Evolutionary conservation across 64 coral and sea anemone species (phyloP).

Genomic region (Pocillopora verrucosa): DNA sequence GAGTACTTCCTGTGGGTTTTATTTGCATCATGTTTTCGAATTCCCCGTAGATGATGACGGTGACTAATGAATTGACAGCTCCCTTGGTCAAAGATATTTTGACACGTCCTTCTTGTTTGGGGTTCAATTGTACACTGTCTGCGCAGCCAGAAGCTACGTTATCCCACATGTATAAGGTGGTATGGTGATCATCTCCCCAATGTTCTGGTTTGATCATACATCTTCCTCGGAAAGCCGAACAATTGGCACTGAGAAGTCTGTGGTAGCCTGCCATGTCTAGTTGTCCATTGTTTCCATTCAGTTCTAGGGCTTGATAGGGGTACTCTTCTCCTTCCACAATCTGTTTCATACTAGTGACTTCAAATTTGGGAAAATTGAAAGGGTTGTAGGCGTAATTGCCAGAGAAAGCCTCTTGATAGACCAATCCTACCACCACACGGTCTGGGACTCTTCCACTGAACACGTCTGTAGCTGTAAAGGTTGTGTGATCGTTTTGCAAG

Average conservation of each 20-base stretch:
- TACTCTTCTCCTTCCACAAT: conserved; percentile 48
- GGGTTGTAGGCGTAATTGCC: background rate
- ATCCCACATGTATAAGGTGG: background rate
- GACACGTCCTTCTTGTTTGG: conserved; percentile 1
- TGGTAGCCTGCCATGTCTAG: too few relatives aligned
- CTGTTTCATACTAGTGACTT: conserved; percentile 11
- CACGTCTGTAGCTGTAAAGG: background rate
- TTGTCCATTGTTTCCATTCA: too few relatives aligned
- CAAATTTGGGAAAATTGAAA: conserved; percentile 41
- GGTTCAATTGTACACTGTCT: background rate
- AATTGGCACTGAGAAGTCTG: conserved; percentile 6
- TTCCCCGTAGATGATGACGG: conserved; percentile 1
- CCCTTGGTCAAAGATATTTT: background rate
- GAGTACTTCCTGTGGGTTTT: too few relatives aligned
- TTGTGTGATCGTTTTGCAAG: background rate
- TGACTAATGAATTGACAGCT: background rate
- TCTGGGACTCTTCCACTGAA: conserved; percentile 22
- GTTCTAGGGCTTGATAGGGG: too few relatives aligned
- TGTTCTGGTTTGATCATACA: conserved; percentile 29
- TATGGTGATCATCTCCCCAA: too few relatives aligned
- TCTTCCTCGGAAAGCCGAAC: too few relatives aligned
- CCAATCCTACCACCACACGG: conserved; percentile 28
- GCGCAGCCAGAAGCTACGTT: background rate
- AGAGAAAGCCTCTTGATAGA: conserved; percentile 28
- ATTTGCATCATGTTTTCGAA: too few relatives aligned